Base-by-base conservation (phyloP, 1,140 invertebrate species). In the Drosophila kikkawai region DNA sequence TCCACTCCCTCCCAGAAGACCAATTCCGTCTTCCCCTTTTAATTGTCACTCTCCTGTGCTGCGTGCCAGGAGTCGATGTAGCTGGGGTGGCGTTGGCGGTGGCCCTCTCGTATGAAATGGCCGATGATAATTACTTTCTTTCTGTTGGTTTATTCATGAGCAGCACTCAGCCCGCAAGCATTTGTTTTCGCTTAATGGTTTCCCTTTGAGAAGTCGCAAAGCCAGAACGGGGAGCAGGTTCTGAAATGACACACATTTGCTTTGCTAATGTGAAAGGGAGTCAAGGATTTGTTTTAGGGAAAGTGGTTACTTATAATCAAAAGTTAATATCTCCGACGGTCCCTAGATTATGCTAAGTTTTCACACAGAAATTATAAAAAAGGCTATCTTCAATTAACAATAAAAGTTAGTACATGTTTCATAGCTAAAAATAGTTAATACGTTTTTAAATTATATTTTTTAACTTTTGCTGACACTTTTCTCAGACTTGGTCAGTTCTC, bases 181-280 rank as follows among this genome's bases (percentile, higher is more conserved):
- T 84, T 87, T 84, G 84, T 83, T 88, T 87, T 66, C 58, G 39
- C 68, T 79, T 87, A 88, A 87, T 87, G 84, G 76, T 48, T 68
- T 73, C 55, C 77, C 51, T 39, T 87, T 57, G 63, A 78, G 57
- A 79, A 84, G 77, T 79, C 81, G 77, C 34, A 41, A 77, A 60
- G 74, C 36, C 56, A n/a, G 57, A 37, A 19, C 32, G 42, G 39
- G 17, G 39, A 13, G 19, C 17, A 55, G 34, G 51, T 36, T 32
- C 42, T 13, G 15, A 13, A 58, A 13, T 64, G 55, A 67, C 63
- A 61, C 44, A 22, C 37, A 73, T 71, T 71, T 59, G 69, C 11
- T 22, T 73, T 73, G n/a, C 67, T 73, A 60, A 73, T 73, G 66
- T 59, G 39, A 8, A 36, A 12, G 42, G 66, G 13, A 50, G 41